Evolutionary conservation across 2,888 invertebrate genomes (phyloP), one percentile per base, ranked within the genome.

Genomic region (Sthenelais limicola): DNA sequence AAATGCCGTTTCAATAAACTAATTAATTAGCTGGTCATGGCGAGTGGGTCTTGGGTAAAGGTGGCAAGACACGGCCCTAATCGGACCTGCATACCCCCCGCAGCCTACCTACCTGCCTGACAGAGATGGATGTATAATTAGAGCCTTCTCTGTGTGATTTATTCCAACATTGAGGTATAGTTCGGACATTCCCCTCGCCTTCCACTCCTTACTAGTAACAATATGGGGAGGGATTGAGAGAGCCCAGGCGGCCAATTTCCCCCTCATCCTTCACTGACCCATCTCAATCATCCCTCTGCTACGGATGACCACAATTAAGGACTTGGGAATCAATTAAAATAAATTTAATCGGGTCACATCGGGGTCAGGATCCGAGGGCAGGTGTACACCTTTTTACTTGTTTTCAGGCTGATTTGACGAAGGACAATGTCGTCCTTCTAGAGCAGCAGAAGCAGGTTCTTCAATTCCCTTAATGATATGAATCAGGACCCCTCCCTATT

Each of bases 21-120:
- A 62, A 62, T 62, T 62, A 62, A 62, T 62, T 62, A 62, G 38
- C 15, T n/a, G 1, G 15, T 21, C 62, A 62, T 24, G 62, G 26
- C 43, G 18, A 4, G 62, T 62, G 62, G 26, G 24, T 35, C 26
- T 28, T 12, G 26, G 12, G 43, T 24, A 38, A 62, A 62, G 24
- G 38, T 35, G 38, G 28, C n/a, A 21, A 4, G 62, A 62, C 38
- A 38, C 24, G 62, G 62, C 26, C 43, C 35, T 26, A 62, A 62
- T 62, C 62, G 24, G 62, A 62, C 62, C 62, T 38, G 62, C 62
- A 62, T 62, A 32, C 5, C 62, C 62, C 62, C 62, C 24, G 21
- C 24, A 43, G 38, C 26, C 38, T 38, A 26, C 12, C 5, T 12
- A 26, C 26, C 9, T 7, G 62, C 26, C 2, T 26, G 38, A 9